Evolutionary conservation across 92 coral and sea anemone species (phyloP), one percentile per base, ranked within the genome.

Genomic region (Ricordea florida): DNA sequence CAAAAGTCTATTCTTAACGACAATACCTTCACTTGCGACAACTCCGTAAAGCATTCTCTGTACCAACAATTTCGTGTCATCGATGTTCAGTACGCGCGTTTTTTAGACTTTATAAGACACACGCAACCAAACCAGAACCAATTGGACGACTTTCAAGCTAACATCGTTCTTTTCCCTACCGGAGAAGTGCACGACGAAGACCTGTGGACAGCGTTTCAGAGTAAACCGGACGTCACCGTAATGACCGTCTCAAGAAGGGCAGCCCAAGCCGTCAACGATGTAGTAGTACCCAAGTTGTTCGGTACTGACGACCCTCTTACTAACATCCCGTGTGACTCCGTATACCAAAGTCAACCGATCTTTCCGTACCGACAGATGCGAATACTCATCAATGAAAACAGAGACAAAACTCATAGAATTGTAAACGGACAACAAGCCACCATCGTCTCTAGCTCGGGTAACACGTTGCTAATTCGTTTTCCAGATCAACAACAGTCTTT

Each of bases 391-490:
- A 83, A 72, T 0, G 55, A 59, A 27, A 83, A 75, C n/a, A 0
- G 67, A 2, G 76, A 75, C 15, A 83, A 83, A 24, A 0, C 25
- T 3, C 38, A 26, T 16, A 40, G 83, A 0, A 33, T 83, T 0
- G 89, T 83, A 0, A 83, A 75, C 35, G 89, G 89, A 0, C 89
- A 75, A 38, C 23, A 28, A 6, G 83, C 78, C 0, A 28, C 53
- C 8, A 1, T 83, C 3, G 25, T 63, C 10, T n/a, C 20, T 0
- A 18, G 57, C 2, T 44, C 44, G 4, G 31, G 64, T 10, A 27
- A 10, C 24, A 66, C 70, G 0, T 0, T 69, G 0, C 1, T 69
- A 0, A 5, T 80, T 4, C 10, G 30, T 3, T 43, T 80, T 1
- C 53, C 47, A 1, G 61, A 62, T 7, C 13, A 26, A 0, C 28